Conservation (phyloP, 2,888 invertebrate species). For the Sinopyrophorus schimmeli region DNA sequence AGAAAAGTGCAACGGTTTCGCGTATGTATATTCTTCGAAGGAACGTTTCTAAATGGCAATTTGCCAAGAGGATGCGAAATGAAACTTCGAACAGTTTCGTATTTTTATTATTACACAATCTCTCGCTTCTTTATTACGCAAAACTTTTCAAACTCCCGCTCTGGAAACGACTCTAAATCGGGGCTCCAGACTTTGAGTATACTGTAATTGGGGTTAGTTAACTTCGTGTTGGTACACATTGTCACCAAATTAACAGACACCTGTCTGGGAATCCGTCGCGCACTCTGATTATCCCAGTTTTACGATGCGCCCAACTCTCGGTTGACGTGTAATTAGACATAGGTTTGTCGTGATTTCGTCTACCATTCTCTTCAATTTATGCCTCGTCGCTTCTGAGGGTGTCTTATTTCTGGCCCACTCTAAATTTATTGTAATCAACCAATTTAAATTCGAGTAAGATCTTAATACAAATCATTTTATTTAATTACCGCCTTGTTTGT, state of each 20-base stretch:
- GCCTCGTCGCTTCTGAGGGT: conserved; percentile 27
- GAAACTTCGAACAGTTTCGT: conserved; percentile 42
- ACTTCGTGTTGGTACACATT: conserved; percentile 48
- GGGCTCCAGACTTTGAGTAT: conserved; percentile 33
- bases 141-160: conserved; percentile 35
- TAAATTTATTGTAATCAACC: conserved; percentile 19
- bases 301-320: conserved; percentile 55
- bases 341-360: conserved; percentile 45
- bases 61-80: conserved; percentile 41
- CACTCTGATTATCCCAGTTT: conserved; percentile 63
- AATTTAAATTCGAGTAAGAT: conserved; percentile 18
- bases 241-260: conserved; percentile 52
- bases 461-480: conserved; percentile 12
- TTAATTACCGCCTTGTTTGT: conserved; percentile 17
- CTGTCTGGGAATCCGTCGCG: conserved; percentile 49
- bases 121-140: conserved; percentile 43
- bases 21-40: conserved; percentile 25
- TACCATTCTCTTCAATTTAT: conserved; percentile 33
- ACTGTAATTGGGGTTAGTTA: conserved; percentile 44
- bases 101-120: conserved; percentile 43
- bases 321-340: conserved; percentile 46
- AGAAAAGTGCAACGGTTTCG: conserved; percentile 32
- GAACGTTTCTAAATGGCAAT: conserved; percentile 36
- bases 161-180: conserved; percentile 28
- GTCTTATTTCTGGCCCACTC: conserved; percentile 19